Evolutionary conservation across 2,113 vertebrate genomes (phyloP), one percentile per base, ranked within the genome.

Genomic region (Choloepus hoffmanni): DNA sequence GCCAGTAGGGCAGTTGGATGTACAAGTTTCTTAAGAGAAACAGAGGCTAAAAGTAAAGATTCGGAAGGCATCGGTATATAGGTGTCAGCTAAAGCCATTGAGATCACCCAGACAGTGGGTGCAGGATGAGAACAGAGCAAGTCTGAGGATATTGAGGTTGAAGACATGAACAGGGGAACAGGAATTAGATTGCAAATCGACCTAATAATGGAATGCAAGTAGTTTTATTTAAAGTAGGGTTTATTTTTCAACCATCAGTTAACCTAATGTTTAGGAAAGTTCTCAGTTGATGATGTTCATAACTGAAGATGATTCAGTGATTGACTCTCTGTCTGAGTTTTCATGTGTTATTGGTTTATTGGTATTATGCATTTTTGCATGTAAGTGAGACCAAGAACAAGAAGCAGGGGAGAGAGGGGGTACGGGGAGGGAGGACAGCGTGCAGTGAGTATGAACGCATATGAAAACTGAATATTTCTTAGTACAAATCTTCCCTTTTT

Each of bases 381-480:
- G 11, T 77, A 58, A 83, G 24, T 13, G n/a, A 90, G 30, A 84
- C 5, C 28, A 48, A 21, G 21, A n/a, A 3, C 55, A 16, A 23
- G 16, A 1, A 4, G 12, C 1, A 10, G 7, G n/a, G 26, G 24
- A 12, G n/a, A n/a, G 11, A 43, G 7, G 26, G 60, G 24, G 1
- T 9, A 15, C 12, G 3, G 14, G 23, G 15, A 36, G 3, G 40
- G 23, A 18, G 13, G 21, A 21, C 0, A 2, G 43, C 23, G 1
- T 2, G 7, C 7, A 70, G 85, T 16, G 70, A 50, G 70, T 11
- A 36, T 60, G 67, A 70, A 58, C 55, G 33, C 53, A 9, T 74
- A 16, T 77, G 62, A 74, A 95, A 97, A 88, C 82, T 28, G 8
- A 83, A 62, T 18, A 50, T 81, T 89, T 73, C 76, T 88, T 90